A percentile compares a stretch with the other conserved stretches of the same genome.
Conservation (phyloP, 1,140 invertebrate genomes). For the Drosophila saltans region DNA sequence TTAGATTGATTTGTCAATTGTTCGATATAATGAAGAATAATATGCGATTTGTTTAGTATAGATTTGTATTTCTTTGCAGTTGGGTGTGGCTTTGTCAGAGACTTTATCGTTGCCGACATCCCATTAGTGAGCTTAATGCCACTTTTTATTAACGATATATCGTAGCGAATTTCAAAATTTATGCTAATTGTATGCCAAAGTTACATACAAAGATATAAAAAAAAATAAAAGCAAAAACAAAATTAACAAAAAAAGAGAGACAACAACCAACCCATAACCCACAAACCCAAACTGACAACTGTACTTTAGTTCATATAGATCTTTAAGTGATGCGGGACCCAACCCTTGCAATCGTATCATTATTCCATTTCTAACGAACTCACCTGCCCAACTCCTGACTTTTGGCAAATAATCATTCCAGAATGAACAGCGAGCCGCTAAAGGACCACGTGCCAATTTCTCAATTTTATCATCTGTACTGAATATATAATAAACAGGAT, state of each 20-base stretch:
- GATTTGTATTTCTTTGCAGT: slow-evolving; percentile 1
- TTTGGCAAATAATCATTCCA: slow-evolving; percentile 97
- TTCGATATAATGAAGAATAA: slow-evolving; percentile 2
- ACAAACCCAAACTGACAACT: slow-evolving; percentile 30
- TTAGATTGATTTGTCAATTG: background rate
- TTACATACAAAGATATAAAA: slow-evolving; percentile 46
- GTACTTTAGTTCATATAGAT: slow-evolving; percentile 39
- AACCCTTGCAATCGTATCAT: background rate
- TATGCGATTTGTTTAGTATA: slow-evolving; percentile 1
- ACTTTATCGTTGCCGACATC: slow-evolving; percentile 43
- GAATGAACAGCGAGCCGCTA: slow-evolving; percentile 95
- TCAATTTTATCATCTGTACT: slow-evolving; percentile 87
- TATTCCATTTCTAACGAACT: slow-evolving; percentile 35
- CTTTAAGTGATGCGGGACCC: slow-evolving; percentile 20
- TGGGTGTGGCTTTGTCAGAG: slow-evolving; percentile 51
- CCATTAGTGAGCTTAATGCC: slow-evolving; percentile 57
- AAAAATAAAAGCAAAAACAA: background rate
- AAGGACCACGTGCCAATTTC: slow-evolving; percentile 89
- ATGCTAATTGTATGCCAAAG: slow-evolving; percentile 65
- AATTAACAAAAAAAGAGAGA: background rate
- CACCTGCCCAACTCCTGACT: slow-evolving; percentile 89
- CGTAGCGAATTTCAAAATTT: slow-evolving; percentile 58
- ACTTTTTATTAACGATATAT: slow-evolving; percentile 57
- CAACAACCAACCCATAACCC: slow-evolving; percentile 6
- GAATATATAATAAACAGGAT: slow-evolving; percentile 95